Evolutionary conservation across 2,888 invertebrate genomes (phyloP).

Genomic region (Zaprionus obscuricornis): DNA sequence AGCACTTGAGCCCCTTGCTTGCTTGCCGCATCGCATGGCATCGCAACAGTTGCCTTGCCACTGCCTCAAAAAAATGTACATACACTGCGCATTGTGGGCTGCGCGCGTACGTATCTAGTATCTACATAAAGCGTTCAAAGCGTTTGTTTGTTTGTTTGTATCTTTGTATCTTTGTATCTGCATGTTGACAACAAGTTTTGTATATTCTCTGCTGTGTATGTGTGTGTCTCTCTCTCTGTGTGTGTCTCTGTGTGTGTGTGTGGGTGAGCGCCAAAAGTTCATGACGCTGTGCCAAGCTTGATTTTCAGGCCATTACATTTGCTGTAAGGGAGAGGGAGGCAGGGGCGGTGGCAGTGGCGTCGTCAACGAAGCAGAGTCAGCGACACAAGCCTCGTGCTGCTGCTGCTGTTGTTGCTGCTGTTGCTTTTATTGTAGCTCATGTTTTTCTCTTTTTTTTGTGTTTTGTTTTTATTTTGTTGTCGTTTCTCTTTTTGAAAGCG

Average conservation of each 20-base stretch:
- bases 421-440: no score
- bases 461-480: constrained; percentile 16
- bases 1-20: no score
- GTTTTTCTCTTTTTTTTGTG: constrained; percentile 25
- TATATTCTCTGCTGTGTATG: no score
- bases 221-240: no score
- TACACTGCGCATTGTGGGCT: constrained; percentile 49
- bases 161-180: constrained; percentile 44
- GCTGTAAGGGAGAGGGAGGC: no score
- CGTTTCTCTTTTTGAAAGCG: constrained; percentile 43
- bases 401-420: no score
- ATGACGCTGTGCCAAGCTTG: constrained; percentile 67
- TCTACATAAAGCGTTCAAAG: constrained; percentile 38
- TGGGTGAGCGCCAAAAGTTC: constrained; percentile 64
- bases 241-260: constrained; percentile 32
- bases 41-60: constrained; percentile 6
- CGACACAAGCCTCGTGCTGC: constrained; percentile 36
- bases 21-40: not conserved
- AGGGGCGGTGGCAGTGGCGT: constrained; percentile 18
- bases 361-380: no score
- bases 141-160: constrained; percentile 25
- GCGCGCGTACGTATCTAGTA: constrained; percentile 41
- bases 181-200: constrained; percentile 58
- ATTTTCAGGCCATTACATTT: constrained; percentile 73
- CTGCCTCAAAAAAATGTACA: constrained; percentile 37